Evolutionary conservation across 2,113 vertebrate species (phyloP).

Genomic region (Calyptommatus sinebrachiatus): DNA sequence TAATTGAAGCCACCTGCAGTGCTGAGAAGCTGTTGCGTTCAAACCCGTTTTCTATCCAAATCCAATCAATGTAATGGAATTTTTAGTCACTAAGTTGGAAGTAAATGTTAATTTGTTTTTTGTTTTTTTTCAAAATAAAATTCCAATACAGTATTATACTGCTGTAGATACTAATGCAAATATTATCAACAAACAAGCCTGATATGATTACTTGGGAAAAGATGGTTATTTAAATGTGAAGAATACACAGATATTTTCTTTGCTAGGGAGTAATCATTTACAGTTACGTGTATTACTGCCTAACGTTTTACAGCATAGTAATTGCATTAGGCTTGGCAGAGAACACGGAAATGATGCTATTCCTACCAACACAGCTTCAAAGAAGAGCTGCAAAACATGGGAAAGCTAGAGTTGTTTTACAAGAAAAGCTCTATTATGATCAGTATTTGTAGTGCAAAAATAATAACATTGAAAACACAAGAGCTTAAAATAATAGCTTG

Average conservation of each 20-base stretch:
- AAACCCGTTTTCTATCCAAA: constrained; percentile 6
- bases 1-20: constrained; percentile 19
- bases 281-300: constrained; percentile 8
- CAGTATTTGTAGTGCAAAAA: too few relatives aligned
- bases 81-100: constrained; percentile 11
- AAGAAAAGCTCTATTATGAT: too few relatives aligned
- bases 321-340: neutral
- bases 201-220: constrained; percentile 30
- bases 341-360: neutral
- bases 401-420: neutral
- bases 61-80: neutral
- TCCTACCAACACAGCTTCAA: neutral
- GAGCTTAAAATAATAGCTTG: neutral
- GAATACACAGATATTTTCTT: constrained; percentile 34
- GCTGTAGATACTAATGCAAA: constrained; percentile 19
- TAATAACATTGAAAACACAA: neutral
- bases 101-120: neutral
- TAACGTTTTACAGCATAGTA: neutral
- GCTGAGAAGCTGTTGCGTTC: neutral
- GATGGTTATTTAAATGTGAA: constrained; percentile 31
- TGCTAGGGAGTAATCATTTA: constrained; percentile 24
- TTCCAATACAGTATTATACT: neutral
- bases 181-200: constrained; percentile 21
- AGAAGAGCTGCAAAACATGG: neutral
- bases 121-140: neutral